phyloP scores from a whole-genome alignment of 2,113 vertebrate species.

The Morone chrysops region DNA sequence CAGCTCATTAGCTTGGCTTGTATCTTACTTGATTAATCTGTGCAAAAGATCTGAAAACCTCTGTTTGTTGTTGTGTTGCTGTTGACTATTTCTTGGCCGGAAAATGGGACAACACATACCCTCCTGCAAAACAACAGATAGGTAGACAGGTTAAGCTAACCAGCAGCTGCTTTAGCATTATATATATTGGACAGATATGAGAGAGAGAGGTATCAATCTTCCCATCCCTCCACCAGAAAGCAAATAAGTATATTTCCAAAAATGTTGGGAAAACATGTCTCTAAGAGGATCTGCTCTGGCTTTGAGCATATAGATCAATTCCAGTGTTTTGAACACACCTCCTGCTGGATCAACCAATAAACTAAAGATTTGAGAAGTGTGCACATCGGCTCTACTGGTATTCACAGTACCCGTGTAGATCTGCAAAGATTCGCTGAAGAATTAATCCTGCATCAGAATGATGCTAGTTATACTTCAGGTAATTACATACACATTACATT shows the following conservation, averaged over 20 bases:
- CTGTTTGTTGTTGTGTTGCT: too few relatives aligned
- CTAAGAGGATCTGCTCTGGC: neutral
- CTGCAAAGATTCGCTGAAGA: too few relatives aligned
- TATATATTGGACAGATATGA: neutral
- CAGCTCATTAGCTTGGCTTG: neutral
- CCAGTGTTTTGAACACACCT: neutral
- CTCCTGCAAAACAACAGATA: neutral
- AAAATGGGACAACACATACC: neutral
- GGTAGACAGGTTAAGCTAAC: neutral
- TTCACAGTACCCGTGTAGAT: neutral
- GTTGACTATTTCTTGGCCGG: neutral
- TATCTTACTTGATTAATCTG: too few relatives aligned
- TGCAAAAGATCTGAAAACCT: too few relatives aligned
- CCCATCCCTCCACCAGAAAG: neutral
- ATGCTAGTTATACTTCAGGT: too few relatives aligned
- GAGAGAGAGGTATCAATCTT: neutral
- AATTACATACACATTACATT: too few relatives aligned
- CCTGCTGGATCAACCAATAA: neutral
- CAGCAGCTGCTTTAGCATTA: neutral
- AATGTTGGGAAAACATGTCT: neutral
- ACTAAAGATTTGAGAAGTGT: neutral
- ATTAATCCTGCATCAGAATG: too few relatives aligned
- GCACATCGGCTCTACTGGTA: neutral
- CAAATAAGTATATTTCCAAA: neutral
- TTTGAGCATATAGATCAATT: neutral